Percentiles rank a stretch among this genome's conserved stretches.
These are phyloP conservation scores for Atherinosoma microstoma DNA, from an alignment of 2,797 vertebrate genomes.

Conservation along the genomic window DNA sequence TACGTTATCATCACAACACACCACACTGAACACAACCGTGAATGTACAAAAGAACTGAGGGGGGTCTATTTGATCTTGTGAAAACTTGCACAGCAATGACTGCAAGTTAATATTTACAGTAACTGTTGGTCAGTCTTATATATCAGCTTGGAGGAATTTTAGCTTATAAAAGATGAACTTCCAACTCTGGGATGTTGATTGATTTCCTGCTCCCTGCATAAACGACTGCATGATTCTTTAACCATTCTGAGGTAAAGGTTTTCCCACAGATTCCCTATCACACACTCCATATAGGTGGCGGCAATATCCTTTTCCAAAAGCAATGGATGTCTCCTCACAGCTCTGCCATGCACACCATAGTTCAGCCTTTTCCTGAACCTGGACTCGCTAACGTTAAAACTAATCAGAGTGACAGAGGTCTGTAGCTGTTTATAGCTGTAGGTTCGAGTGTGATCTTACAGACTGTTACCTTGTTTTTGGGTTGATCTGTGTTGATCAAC, in stretches of 20 bases:
- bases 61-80: slow-evolving; percentile 2
- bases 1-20: slow-evolving; percentile 44
- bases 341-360: not conserved
- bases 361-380: not conserved
- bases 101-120: not conserved
- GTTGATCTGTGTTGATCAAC: not conserved
- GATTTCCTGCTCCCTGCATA: not conserved
- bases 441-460: not conserved
- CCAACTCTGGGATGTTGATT: not conserved
- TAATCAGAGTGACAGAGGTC: not conserved
- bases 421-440: not conserved
- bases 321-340: not conserved
- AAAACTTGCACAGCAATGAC: not conserved
- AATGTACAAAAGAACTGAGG: slow-evolving; percentile 4
- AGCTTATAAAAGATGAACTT: not conserved
- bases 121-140: not conserved
- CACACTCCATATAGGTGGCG: not conserved
- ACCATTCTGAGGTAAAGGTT: not conserved
- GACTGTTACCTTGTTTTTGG: not conserved
- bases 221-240: not conserved
- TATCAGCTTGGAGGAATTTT: not conserved
- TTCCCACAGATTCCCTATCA: too few relatives aligned
- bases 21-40: slow-evolving; percentile 39
- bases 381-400: not conserved
- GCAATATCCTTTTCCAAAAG: not conserved